phyloP scores from a whole-genome alignment of 2,888 invertebrate genomes.

The Platycheirus albimanus region DNA sequence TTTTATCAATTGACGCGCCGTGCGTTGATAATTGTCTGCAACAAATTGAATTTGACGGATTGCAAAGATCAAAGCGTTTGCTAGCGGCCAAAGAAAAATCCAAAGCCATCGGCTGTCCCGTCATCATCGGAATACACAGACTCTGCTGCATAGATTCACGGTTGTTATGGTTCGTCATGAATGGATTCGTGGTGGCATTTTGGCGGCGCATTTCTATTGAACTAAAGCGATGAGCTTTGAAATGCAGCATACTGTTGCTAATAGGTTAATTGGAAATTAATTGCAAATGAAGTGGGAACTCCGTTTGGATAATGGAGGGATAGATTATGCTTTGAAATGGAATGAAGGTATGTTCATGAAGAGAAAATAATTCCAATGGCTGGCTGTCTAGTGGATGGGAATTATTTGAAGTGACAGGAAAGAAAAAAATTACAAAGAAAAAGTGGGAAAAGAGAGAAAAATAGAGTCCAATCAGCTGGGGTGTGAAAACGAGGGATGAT shows the following conservation, averaged over 20 bases:
- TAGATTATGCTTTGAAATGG: neutral
- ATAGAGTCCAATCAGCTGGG: too few species aligned
- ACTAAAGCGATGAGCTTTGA: constrained; percentile 36
- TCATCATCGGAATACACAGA: neutral
- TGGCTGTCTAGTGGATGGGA: neutral
- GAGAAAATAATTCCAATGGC: neutral
- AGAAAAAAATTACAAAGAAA: neutral
- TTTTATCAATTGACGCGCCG: constrained; percentile 65
- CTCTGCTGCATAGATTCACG: constrained; percentile 10
- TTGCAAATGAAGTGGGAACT: constrained; percentile 61
- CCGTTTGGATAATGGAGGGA: constrained; percentile 9
- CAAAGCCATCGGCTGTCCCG: neutral
- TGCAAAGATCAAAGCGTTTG: constrained; percentile 69
- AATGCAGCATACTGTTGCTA: constrained; percentile 52
- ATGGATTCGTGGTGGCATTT: constrained; percentile 51
- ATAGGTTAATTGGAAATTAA: constrained; percentile 65
- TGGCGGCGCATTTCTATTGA: constrained; percentile 52
- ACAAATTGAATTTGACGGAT: constrained; percentile 72
- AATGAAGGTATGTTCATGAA: neutral
- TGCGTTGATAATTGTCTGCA: constrained; percentile 71
- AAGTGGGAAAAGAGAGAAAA: neutral
- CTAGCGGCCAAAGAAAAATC: constrained; percentile 25
- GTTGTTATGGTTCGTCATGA: constrained; percentile 30
- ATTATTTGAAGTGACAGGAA: neutral
- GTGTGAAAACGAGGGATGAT: too few species aligned